Conservation (phyloP, 2,113 vertebrate species). For the Cyphomyrus plagiostoma region DNA sequence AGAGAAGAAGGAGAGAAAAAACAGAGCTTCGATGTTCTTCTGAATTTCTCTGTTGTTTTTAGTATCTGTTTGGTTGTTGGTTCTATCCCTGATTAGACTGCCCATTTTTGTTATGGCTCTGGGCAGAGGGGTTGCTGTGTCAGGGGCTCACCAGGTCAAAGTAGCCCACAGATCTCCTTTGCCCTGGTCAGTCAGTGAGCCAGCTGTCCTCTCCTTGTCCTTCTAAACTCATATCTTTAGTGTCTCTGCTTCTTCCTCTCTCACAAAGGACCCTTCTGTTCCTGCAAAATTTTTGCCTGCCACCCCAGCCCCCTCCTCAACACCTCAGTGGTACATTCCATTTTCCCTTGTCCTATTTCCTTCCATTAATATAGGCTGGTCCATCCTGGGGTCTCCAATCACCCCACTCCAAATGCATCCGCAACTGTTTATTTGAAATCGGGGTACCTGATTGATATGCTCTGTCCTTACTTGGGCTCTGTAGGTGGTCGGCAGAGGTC, state of each 20-base stretch:
- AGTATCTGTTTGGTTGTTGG: not conserved
- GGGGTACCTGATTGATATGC: not conserved
- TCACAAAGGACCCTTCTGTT: constrained; percentile 23
- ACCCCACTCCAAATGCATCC: not conserved
- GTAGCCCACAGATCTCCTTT: not conserved
- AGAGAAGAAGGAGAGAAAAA: not conserved
- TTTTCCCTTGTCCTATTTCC: not conserved
- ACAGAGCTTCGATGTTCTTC: not conserved
- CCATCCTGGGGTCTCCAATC: not conserved
- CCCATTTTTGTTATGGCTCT: not conserved
- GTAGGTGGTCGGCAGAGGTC: not conserved
- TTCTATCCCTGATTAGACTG: not conserved
- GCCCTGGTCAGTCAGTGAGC: not conserved
- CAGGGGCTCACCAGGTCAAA: not conserved
- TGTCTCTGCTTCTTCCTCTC: not conserved
- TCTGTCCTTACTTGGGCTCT: not conserved
- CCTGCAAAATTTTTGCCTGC: not conserved
- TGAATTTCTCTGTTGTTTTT: not conserved
- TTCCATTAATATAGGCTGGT: not conserved
- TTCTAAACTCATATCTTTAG: not conserved
- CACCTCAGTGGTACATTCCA: constrained; percentile 28
- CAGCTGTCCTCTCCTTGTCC: not conserved
- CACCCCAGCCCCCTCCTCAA: constrained; percentile 13
- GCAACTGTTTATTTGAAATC: not conserved
- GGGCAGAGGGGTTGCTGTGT: too few species aligned